Evolutionary conservation across 2,113 vertebrate genomes (phyloP).

Genomic region (Vidua chalybeata): DNA sequence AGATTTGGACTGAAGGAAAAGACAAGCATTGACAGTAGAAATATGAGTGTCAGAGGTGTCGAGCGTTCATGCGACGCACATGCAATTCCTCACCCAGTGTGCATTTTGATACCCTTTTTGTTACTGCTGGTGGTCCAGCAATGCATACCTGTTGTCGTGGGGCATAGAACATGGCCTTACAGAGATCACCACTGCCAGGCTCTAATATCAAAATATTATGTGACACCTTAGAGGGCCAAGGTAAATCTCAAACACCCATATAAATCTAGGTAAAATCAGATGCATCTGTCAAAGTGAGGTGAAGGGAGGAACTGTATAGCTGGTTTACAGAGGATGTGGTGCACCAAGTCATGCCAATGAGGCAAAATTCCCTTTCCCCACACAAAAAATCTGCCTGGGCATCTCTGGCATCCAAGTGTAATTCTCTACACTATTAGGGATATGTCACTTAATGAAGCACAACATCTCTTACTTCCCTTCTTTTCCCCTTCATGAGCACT

Average conservation of each 20-base stretch:
- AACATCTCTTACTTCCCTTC: neutral
- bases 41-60: neutral
- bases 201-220: neutral
- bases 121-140: neutral
- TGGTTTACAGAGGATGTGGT: neutral
- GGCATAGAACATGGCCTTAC: neutral
- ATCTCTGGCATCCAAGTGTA: neutral
- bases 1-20: neutral
- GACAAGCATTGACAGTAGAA: neutral
- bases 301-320: neutral
- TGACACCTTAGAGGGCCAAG: neutral
- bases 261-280: neutral
- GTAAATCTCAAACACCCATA: neutral
- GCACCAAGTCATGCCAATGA: neutral
- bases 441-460: neutral
- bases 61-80: neutral
- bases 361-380: neutral
- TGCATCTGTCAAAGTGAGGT: neutral
- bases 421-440: neutral
- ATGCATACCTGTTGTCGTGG: neutral
- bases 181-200: neutral
- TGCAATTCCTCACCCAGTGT: neutral
- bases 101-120: neutral
- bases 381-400: neutral
- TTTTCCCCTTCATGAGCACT: neutral